Evolutionary conservation across 53 echinoderm and acorn worm genomes (phyloP), one percentile per base, ranked within the genome.

Genomic region (Crossaster papposus): DNA sequence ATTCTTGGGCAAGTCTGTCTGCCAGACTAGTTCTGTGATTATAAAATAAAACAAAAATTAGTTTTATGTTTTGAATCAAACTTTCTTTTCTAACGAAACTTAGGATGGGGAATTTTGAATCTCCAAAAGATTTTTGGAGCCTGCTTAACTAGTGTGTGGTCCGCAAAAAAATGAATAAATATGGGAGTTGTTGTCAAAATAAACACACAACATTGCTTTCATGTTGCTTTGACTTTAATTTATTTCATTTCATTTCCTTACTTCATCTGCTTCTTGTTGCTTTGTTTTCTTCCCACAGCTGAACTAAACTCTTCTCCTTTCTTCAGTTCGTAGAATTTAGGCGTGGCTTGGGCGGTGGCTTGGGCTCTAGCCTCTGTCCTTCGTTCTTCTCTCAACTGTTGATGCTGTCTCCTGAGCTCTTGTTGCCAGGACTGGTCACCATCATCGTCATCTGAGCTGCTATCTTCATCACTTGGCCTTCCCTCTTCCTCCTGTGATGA

Each of bases 271-370:
- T 36, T 81, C 68, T 81, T 95, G 68, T 89, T 95, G 58, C 64
- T 51, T 37, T 74, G 85, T 9, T 63, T 91, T 0, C 34, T 51
- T 23, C 73, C 80, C 68, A 89, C 79, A 22, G 72, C 30, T 2
- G 82, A 81, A 15, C 79, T 79, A 62, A 90, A 91, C 52, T 94
- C 95, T 79, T 97, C 95, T 24, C 97, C 97, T 65, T 81, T 65
- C 64, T 97, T 95, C 31, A 95, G 74, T 37, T 97, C 97, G 64
- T 97, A 97, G 89, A 97, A 95, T 64, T 84, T 96, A 15, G 96
- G 96, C 24, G 79, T 29, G 15, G 63, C 34, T 65, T 73, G 71
- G 14, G 53, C 77, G 7, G 52, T 36, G n/a, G 79, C 72, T 30
- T 70, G 14, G 26, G 52, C 33, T 37, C 52, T 70, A 30, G 73